Conservation (phyloP, 1,140 invertebrate species). For the Cydia pomonella region DNA sequence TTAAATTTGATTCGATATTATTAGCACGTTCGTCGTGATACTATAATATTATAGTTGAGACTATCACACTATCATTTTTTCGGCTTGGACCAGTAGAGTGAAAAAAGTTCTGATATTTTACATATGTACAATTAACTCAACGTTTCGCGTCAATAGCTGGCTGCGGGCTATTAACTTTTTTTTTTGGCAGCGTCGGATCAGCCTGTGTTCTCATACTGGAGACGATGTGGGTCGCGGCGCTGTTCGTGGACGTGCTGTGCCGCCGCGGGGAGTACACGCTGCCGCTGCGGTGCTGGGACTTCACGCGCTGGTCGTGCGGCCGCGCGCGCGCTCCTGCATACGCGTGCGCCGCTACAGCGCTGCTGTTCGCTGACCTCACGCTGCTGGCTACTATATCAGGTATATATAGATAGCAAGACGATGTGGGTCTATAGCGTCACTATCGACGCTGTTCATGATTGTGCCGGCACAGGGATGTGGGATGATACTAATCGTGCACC, state of each 20-base stretch:
- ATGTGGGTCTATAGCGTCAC: too few relatives aligned
- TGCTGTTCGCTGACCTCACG: slow-evolving; percentile 66
- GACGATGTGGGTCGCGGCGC: slow-evolving; percentile 74
- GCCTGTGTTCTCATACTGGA: slow-evolving; percentile 64
- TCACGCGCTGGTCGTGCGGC: slow-evolving; percentile 69
- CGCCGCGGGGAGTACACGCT: slow-evolving; percentile 70
- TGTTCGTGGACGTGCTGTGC: slow-evolving; percentile 71
- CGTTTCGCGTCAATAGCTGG: too few relatives aligned
- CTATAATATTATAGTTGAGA: too few relatives aligned
- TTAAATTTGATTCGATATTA: too few relatives aligned
- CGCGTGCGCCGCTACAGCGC: slow-evolving; percentile 67
- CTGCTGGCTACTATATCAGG: slow-evolving; percentile 65
- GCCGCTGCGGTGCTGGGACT: slow-evolving; percentile 72
- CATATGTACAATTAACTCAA: too few relatives aligned
- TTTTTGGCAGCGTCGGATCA: slow-evolving; percentile 57
- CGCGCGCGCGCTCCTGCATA: slow-evolving; percentile 69
- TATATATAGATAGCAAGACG: slow-evolving; percentile 38
- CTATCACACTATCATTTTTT: too few relatives aligned
- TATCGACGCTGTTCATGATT: too few relatives aligned
- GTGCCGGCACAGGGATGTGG: too few relatives aligned
- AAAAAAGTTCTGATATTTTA: too few relatives aligned
- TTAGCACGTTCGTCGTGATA: too few relatives aligned
- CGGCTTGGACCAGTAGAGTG: too few relatives aligned
- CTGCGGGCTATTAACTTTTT: background rate
- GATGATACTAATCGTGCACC: too few relatives aligned